Conservation (phyloP, 2,113 vertebrate species). For the Chrysemys picta region DNA sequence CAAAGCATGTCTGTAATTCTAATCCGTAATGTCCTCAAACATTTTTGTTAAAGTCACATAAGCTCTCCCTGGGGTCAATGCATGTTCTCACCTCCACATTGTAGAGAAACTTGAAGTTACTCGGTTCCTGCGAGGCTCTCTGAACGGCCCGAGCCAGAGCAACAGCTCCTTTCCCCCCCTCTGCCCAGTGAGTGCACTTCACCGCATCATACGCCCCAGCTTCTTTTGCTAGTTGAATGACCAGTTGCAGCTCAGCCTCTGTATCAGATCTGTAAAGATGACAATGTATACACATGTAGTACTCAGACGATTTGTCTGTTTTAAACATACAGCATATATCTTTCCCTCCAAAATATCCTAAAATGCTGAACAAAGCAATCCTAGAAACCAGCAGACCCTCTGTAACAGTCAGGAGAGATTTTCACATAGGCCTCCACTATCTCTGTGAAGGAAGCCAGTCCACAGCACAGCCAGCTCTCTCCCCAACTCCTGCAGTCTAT, state of each 20-base stretch:
- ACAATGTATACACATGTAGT: not conserved
- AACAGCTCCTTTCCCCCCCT: slow-evolving; percentile 90
- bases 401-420: not conserved
- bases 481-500: not conserved
- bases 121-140: slow-evolving; percentile 88
- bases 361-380: not conserved
- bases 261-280: slow-evolving; percentile 88
- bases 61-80: too few species aligned
- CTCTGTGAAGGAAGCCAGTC: not conserved
- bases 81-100: slow-evolving; percentile 85
- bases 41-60: not conserved
- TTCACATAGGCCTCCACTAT: not conserved
- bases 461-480: not conserved
- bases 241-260: slow-evolving; percentile 87
- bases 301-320: not conserved
- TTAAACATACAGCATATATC: not conserved
- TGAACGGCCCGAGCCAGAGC: slow-evolving; percentile 89
- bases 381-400: not conserved
- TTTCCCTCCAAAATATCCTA: not conserved
- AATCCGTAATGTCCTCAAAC: not conserved
- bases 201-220: slow-evolving; percentile 94
- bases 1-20: not conserved
- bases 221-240: slow-evolving; percentile 87
- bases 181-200: slow-evolving; percentile 93
- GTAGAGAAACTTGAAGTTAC: slow-evolving; percentile 92